Evolutionary conservation across 2,113 vertebrate species (phyloP), one percentile per base, ranked within the genome.

Genomic region (Telmatochromis brachygnathus): DNA sequence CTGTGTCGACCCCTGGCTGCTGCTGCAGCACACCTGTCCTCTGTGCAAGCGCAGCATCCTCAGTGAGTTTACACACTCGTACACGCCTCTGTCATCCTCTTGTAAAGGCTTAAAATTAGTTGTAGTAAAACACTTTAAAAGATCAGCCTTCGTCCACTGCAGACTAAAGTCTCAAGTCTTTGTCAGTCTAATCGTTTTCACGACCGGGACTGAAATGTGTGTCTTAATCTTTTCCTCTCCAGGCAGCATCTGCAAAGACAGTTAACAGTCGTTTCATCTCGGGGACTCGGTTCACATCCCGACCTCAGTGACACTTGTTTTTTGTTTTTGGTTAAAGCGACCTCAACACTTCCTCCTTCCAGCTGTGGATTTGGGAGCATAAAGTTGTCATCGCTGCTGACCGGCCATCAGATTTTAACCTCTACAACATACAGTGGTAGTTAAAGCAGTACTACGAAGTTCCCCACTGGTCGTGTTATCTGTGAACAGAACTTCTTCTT

Each of bases 1-100:
- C 83, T 99, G 98, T 0, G 97, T 99, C 87, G 98, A 99, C 81
- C 98, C 97, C 81, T 99, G 98, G 98, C 96, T 99, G 49, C 96
- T 99, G 81, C 96, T 98, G 91, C 98, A 97, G 90, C 98, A 98
- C 94, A 99, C 98, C 82, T 99, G 98, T 85, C 98, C 98, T 0
- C 96, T 99, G 62, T 99, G 98, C 96, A 99, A 99, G 91, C 98
- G 95, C 94, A 98, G 97, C 84, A 96, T 98, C 83, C 94, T 99
- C 51, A 93, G 98, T 98, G 92, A 97, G 97, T 87, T 17, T 8
- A 6, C 33, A 30, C 80, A 11, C 55, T 26, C 4, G 9, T 2
- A 19, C 68, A 14, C 5, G 4, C 23, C 70, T 4, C 70, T 13
- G 26, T 49, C 14, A 11, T 2, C 9, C 12, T 9, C 2, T 7